Conservation (phyloP, 2,888 invertebrate genomes). For the Rhimphoctona megacephalus region DNA sequence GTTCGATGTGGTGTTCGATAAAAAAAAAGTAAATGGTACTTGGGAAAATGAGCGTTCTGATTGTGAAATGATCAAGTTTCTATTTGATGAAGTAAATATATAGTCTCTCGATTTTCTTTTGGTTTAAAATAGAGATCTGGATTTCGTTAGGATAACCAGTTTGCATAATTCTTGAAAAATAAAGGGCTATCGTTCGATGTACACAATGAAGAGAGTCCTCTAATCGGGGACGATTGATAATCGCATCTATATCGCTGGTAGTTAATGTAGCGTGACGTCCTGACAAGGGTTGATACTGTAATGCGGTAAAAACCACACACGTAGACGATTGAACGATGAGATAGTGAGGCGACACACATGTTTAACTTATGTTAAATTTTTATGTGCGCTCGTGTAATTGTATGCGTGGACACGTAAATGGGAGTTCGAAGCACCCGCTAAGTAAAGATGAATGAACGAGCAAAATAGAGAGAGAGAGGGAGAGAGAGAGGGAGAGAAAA, state of each 20-base stretch:
- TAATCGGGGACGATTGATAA: constrained; percentile 6
- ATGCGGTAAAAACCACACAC: constrained; percentile 45
- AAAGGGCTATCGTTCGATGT: background rate
- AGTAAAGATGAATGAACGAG: constrained; percentile 65
- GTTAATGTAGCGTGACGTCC: constrained; percentile 32
- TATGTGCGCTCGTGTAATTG: constrained; percentile 8
- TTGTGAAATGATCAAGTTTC: background rate
- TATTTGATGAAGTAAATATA: background rate
- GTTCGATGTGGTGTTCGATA: background rate
- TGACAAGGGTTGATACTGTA: constrained; percentile 51
- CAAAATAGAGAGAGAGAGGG: constrained; percentile 21
- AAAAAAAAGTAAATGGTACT: background rate
- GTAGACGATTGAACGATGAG: constrained; percentile 56
- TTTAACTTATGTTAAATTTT: background rate
- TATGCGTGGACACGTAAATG: constrained; percentile 32
- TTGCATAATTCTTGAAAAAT: background rate
- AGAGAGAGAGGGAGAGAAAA: constrained; percentile 7
- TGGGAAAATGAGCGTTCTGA: background rate
- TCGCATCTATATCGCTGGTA: background rate
- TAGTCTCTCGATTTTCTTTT: background rate
- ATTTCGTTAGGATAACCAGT: background rate
- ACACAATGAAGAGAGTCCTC: background rate
- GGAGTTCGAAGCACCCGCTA: constrained; percentile 63
- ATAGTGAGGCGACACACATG: constrained; percentile 36
- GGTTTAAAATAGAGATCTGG: background rate